Percentiles rank a stretch among this genome's conserved stretches.
These are phyloP conservation scores for Chanos chanos DNA, from an alignment of 2,797 vertebrate species.

Conservation along the genomic window DNA sequence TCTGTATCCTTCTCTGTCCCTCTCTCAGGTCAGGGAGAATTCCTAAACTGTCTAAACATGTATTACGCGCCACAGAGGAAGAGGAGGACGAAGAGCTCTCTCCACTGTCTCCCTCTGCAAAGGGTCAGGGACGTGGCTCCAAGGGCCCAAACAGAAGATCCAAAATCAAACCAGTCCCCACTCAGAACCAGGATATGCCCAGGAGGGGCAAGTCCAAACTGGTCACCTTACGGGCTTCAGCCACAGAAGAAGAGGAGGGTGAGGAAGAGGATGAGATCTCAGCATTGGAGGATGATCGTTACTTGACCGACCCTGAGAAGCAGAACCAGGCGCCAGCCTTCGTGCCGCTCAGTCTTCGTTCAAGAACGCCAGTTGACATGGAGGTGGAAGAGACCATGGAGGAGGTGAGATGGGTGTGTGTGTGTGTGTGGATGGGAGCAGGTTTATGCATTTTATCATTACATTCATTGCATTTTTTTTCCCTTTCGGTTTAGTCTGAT, in stretches of 20 bases:
- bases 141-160: slow-evolving; percentile 53
- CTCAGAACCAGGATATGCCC: slow-evolving; percentile 59
- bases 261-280: slow-evolving; percentile 60
- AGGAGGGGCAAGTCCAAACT: slow-evolving; percentile 70
- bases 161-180: slow-evolving; percentile 46
- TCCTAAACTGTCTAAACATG: slow-evolving; percentile 62
- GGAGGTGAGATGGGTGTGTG: slow-evolving; percentile 71
- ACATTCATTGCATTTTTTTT: background rate
- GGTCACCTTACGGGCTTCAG: slow-evolving; percentile 80
- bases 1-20: background rate
- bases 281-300: slow-evolving; percentile 56
- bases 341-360: slow-evolving; percentile 81
- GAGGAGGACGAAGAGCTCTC: slow-evolving; percentile 34
- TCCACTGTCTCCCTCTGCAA: background rate
- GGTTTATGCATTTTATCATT: background rate
- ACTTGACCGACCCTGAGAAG: slow-evolving; percentile 62
- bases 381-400: slow-evolving; percentile 88
- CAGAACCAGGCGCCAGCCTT: slow-evolving; percentile 80
- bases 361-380: slow-evolving; percentile 66
- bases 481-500: background rate
- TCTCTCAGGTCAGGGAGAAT: slow-evolving; percentile 70
- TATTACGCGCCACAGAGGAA: slow-evolving; percentile 61
- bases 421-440: background rate
- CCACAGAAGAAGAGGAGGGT: slow-evolving; percentile 66
- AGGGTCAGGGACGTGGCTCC: slow-evolving; percentile 37